Evolutionary conservation across 2,888 invertebrate genomes (phyloP).

Genomic region (Odontomyia ornata): DNA sequence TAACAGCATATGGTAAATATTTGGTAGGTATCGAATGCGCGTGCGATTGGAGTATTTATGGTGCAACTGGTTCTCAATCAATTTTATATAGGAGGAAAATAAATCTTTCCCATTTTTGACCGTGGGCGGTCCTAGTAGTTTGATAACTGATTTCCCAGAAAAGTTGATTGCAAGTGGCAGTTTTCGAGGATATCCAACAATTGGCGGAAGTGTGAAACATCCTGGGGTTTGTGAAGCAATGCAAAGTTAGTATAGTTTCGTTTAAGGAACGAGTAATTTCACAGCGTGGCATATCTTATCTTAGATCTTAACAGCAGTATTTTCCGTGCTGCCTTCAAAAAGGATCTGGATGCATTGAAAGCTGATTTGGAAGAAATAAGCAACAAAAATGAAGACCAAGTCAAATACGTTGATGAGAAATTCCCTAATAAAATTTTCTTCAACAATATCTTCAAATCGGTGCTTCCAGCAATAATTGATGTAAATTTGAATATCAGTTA

Average conservation of each 20-base stretch:
- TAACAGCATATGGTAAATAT: conserved; percentile 11
- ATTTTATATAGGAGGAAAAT: not conserved
- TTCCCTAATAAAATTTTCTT: conserved; percentile 43
- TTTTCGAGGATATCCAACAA: conserved; percentile 43
- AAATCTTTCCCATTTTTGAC: conserved; percentile 3
- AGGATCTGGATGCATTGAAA: conserved; percentile 4
- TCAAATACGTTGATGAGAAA: conserved; percentile 38
- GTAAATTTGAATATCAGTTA: not conserved
- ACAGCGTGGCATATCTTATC: no score
- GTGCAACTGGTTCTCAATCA: not conserved
- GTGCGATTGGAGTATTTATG: not conserved
- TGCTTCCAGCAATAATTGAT: conserved; percentile 44
- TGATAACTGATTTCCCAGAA: conserved; percentile 35
- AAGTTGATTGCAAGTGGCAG: conserved; percentile 32
- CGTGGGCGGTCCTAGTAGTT: conserved; percentile 35
- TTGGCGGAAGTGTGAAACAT: conserved; percentile 44
- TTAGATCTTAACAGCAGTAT: conserved; percentile 14
- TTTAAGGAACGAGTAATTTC: not conserved
- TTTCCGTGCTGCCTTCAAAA: conserved; percentile 12
- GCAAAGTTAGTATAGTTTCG: not conserved
- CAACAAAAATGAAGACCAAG: conserved; percentile 33
- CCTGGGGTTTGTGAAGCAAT: conserved; percentile 27
- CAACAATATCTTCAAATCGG: conserved; percentile 39
- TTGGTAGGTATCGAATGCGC: not conserved
- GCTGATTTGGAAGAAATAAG: conserved; percentile 1